Percentiles rank a stretch among this genome's conserved stretches.
These are phyloP conservation scores for Hyles lineata DNA, from an alignment of 2,888 invertebrate genomes.

Conservation along the genomic window DNA sequence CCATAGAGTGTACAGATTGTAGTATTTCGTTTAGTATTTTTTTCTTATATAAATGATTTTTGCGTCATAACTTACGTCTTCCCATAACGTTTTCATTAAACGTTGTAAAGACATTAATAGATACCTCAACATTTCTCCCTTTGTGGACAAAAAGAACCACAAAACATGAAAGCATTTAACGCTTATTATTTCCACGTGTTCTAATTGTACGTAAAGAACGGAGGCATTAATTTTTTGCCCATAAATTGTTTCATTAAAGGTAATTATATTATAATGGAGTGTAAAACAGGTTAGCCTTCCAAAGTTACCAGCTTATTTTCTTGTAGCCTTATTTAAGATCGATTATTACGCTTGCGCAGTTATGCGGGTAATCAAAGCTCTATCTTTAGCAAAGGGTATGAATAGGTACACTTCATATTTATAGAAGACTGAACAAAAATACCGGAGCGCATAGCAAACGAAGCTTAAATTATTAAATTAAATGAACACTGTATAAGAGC, in stretches of 20 bases:
- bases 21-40: too few relatives aligned
- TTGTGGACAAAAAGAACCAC: too few relatives aligned
- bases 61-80: too few relatives aligned
- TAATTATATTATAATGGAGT: slow-evolving; percentile 18
- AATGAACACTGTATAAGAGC: not conserved
- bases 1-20: too few relatives aligned
- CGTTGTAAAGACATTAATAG: too few relatives aligned
- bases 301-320: slow-evolving; percentile 9
- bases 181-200: not conserved
- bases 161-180: too few relatives aligned
- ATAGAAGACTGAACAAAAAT: not conserved
- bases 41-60: too few relatives aligned
- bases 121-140: too few relatives aligned
- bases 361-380: slow-evolving; percentile 22
- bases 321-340: slow-evolving; percentile 22
- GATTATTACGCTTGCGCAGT: slow-evolving; percentile 25
- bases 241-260: slow-evolving; percentile 14
- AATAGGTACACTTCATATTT: not conserved
- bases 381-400: slow-evolving; percentile 9
- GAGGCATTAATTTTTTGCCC: slow-evolving; percentile 7
- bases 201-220: slow-evolving; percentile 16
- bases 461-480: not conserved
- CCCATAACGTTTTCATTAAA: too few relatives aligned
- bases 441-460: not conserved
- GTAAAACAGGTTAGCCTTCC: slow-evolving; percentile 21